phyloP scores from a whole-genome alignment of 2,113 vertebrate genomes.

The Brachyhypopomus occidentalis region DNA sequence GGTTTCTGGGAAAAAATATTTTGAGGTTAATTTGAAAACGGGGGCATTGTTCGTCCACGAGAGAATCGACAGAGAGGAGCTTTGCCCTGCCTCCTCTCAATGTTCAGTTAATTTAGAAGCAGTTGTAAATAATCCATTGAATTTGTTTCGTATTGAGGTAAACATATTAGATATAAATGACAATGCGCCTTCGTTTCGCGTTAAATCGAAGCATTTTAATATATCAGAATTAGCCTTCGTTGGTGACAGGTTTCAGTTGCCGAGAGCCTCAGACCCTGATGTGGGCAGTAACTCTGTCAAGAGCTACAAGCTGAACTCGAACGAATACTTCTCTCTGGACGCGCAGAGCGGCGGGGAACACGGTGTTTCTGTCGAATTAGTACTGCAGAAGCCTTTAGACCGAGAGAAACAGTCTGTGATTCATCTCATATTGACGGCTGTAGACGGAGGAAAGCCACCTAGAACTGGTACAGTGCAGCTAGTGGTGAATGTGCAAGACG shows the following conservation, averaged over 20 bases:
- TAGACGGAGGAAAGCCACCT: slow-evolving; percentile 69
- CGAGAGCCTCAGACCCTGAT: slow-evolving; percentile 58
- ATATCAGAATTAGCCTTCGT: slow-evolving; percentile 57
- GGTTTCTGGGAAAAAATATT: slow-evolving; percentile 53
- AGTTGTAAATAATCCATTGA: slow-evolving; percentile 67
- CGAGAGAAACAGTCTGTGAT: slow-evolving; percentile 63
- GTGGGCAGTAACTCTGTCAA: slow-evolving; percentile 67
- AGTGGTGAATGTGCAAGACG: slow-evolving; percentile 57
- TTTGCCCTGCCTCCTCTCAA: slow-evolving; percentile 60
- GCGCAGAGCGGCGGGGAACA: slow-evolving; percentile 67
- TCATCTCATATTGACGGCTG: slow-evolving; percentile 60
- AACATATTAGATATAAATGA: slow-evolving; percentile 74
- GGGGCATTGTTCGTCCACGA: slow-evolving; percentile 69
- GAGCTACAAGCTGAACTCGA: slow-evolving; percentile 70
- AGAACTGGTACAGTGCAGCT: slow-evolving; percentile 58
- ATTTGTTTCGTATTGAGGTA: slow-evolving; percentile 63
- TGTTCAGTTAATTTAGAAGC: slow-evolving; percentile 70
- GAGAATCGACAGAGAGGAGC: slow-evolving; percentile 70
- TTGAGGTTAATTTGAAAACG: slow-evolving; percentile 67
- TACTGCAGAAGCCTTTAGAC: slow-evolving; percentile 70
- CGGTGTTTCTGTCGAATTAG: slow-evolving; percentile 66
- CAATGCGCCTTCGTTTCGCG: slow-evolving; percentile 69
- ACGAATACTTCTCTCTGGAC: slow-evolving; percentile 70
- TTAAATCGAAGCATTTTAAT: slow-evolving; percentile 57
- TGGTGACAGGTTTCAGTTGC: slow-evolving; percentile 57